These are phyloP conservation scores for Nesoenas mayeri DNA, from an alignment of 2,113 vertebrate genomes.

Conservation along the genomic window DNA sequence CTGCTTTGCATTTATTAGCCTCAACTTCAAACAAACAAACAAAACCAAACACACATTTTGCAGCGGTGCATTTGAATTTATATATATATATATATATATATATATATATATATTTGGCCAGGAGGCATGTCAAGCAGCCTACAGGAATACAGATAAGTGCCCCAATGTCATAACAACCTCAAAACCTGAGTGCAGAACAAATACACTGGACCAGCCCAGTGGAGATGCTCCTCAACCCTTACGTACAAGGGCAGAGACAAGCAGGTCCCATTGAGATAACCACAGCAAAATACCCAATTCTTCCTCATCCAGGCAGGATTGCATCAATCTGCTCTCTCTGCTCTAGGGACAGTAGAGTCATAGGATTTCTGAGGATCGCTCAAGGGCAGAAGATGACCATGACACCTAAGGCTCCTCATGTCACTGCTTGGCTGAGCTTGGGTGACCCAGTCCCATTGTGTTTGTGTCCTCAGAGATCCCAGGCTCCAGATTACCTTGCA, in stretches of 20 bases:
- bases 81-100: background rate
- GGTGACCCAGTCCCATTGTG: background rate
- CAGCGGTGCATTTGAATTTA: background rate
- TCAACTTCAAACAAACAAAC: background rate
- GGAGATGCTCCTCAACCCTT: background rate
- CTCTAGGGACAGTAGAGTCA: background rate
- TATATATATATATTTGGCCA: background rate
- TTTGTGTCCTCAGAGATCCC: fast-evolving
- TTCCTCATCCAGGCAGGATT: background rate
- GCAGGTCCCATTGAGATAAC: fast-evolving
- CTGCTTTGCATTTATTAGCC: slow-evolving; percentile 24
- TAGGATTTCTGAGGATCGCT: background rate
- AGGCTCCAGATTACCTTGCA: background rate
- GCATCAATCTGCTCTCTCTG: background rate
- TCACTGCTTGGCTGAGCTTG: background rate
- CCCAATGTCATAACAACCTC: background rate
- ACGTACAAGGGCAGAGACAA: background rate
- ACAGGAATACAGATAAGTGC: background rate
- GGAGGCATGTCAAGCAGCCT: background rate
- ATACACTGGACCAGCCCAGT: background rate
- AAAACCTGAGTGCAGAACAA: background rate
- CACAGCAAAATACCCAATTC: background rate
- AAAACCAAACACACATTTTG: background rate
- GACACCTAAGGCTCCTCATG: background rate
- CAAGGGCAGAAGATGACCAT: background rate